Conservation (phyloP, 2,888 invertebrate genomes). For the Sturmia bella region DNA sequence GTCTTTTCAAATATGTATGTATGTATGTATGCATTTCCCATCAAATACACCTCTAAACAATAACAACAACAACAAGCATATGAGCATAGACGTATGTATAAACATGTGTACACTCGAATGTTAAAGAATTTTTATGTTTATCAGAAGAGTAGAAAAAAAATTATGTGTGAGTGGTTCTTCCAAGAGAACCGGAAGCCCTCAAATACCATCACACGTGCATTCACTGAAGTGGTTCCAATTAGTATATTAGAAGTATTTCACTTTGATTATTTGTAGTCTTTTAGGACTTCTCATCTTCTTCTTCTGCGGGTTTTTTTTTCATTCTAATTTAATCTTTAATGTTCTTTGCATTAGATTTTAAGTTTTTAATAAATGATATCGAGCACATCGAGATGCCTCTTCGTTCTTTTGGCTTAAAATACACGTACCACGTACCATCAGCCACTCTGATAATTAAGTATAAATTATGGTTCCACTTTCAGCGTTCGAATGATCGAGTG, state of each 20-base stretch:
- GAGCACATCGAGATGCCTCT: constrained; percentile 21
- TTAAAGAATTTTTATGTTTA: constrained; percentile 39
- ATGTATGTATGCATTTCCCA: neutral
- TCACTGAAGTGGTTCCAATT: constrained; percentile 45
- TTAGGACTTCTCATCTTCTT: constrained; percentile 37
- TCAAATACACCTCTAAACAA: constrained; percentile 2
- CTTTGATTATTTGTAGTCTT: constrained; percentile 37
- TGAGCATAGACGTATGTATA: constrained; percentile 5
- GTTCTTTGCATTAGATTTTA: constrained; percentile 10
- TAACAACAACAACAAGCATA: neutral
- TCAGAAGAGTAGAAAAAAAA: neutral
- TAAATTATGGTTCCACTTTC: constrained; percentile 67
- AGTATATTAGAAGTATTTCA: constrained; percentile 56
- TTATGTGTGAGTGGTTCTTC: neutral
- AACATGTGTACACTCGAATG: constrained; percentile 34
- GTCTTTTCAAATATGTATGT: constrained; percentile 48
- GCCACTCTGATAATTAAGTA: constrained; percentile 65
- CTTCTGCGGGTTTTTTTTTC: too few species aligned
- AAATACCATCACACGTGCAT: neutral
- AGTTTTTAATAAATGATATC: constrained; percentile 38
- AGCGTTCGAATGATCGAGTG: constrained; percentile 24
- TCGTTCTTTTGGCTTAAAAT: constrained; percentile 45
- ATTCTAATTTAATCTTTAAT: constrained; percentile 8
- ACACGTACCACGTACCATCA: constrained; percentile 60
- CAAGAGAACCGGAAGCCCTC: constrained; percentile 57